These are phyloP conservation scores for Uloborus plumipes DNA, from an alignment of 2,888 invertebrate genomes.

Conservation along the genomic window DNA sequence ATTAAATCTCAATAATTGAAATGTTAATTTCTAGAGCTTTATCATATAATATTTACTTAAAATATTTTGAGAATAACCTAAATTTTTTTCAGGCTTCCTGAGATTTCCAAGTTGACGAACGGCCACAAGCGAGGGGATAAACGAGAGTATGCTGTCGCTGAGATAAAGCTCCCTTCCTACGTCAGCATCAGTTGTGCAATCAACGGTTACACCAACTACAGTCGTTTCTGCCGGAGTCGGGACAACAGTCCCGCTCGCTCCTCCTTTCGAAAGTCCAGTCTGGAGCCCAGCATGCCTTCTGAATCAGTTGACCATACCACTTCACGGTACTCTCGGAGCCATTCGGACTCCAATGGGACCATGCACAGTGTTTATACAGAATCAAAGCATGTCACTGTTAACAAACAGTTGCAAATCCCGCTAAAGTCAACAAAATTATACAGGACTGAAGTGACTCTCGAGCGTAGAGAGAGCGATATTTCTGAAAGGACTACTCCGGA, in stretches of 20 bases:
- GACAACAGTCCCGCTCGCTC: constrained; percentile 69
- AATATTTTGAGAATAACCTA: too few species aligned
- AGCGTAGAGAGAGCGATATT: constrained; percentile 2
- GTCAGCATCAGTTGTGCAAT: constrained; percentile 90
- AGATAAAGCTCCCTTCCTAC: constrained; percentile 79
- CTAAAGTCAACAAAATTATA: constrained; percentile 41
- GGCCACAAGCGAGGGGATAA: constrained; percentile 21
- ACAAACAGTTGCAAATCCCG: constrained; percentile 57
- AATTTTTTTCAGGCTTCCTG: not conserved
- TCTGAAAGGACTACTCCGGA: constrained; percentile 7
- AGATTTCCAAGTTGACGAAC: constrained; percentile 12
- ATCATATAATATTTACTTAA: too few species aligned
- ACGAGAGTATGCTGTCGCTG: constrained; percentile 50
- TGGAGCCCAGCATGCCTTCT: constrained; percentile 40
- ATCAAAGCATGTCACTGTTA: constrained; percentile 47
- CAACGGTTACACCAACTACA: constrained; percentile 88
- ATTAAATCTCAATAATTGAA: too few species aligned
- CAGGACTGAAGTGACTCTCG: constrained; percentile 36
- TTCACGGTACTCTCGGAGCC: constrained; percentile 41
- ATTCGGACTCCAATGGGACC: constrained; percentile 47
- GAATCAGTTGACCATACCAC: constrained; percentile 17
- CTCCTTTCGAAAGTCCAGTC: constrained; percentile 65
- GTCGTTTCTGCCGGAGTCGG: constrained; percentile 81
- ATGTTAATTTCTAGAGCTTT: too few species aligned
- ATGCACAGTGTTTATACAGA: constrained; percentile 54